phyloP scores from a whole-genome alignment of 2,797 vertebrate species.

The Graptemys geographica region DNA sequence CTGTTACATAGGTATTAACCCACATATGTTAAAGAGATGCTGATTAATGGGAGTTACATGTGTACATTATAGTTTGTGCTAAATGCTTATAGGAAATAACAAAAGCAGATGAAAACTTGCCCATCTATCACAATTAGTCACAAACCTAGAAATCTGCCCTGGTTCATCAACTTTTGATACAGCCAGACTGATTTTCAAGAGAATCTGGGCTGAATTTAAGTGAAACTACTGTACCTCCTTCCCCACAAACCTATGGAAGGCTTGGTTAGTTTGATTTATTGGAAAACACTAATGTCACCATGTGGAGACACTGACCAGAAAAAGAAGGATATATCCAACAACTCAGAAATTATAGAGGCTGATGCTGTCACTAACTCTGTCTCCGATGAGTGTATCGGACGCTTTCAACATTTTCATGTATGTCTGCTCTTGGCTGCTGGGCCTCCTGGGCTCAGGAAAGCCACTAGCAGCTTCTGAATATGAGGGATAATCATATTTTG shows the following conservation, averaged over 20 bases:
- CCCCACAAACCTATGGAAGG: not conserved
- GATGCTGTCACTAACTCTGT: conserved; percentile 54
- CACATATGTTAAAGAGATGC: not conserved
- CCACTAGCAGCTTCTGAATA: conserved; percentile 49
- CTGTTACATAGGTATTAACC: not conserved
- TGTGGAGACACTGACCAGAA: conserved; percentile 38
- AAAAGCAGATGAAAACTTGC: not conserved
- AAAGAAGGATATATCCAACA: conserved; percentile 40
- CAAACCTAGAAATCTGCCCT: not conserved
- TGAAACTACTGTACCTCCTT: not conserved
- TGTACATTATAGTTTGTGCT: not conserved
- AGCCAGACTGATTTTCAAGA: not conserved
- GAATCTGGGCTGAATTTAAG: conserved; percentile 21
- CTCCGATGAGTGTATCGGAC: conserved; percentile 58
- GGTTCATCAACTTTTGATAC: not conserved
- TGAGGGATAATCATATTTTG: conserved; percentile 68
- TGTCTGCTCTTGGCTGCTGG: conserved; percentile 41
- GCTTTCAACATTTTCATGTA: conserved; percentile 34
- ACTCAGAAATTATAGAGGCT: conserved; percentile 60
- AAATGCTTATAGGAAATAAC: not conserved
- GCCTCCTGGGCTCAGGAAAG: conserved; percentile 51
- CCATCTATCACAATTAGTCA: not conserved
- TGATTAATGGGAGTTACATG: not conserved
- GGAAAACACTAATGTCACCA: conserved; percentile 38
- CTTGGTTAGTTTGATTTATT: conserved; percentile 19